Evolutionary conservation across 2,797 vertebrate genomes (phyloP), one percentile per base, ranked within the genome.

Genomic region (Sorex maritimensis): DNA sequence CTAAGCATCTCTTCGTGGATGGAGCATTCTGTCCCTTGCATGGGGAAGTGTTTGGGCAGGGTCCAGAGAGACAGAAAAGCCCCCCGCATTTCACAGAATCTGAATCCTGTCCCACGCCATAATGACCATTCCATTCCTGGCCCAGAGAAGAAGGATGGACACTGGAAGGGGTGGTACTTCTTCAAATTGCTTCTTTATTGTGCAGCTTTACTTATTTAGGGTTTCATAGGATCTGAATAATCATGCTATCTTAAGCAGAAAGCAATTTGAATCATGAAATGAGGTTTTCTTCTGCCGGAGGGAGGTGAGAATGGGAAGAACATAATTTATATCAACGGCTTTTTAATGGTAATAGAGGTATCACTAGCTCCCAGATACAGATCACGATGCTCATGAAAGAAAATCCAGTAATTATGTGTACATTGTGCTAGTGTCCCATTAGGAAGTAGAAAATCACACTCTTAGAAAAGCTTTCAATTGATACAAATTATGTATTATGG

Each of bases 391-490:
- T 94, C 82, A 89, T 24, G 89, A 94, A 58, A 78, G 30, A 87
- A 94, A 75, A 41, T n/a, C 28, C 46, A 61, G n/a, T 86, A 92
- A 91, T 87, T 95, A 58, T 63, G 11, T 86, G 41, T 90, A 55
- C 90, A 94, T 94, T 96, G 74, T 97, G 75, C 93, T 91, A 88
- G 63, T 78, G 71, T 95, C 91, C 93, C 97, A 97, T 97, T 96
- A 98, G 87, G 73, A 94, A 97, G 95, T 90, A 93, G 63, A 96
- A 97, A 97, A 94, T 94, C 94, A 92, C 88, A 49, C 91, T 96
- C 71, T 58, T 92, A 83, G 95, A 97, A 97, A 95, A 96, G 93
- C 75, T 97, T 97, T 96, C 92, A 97, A 96, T 97, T 97, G 98
- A 96, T 88, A 94, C 86, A 96, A 97, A 86, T 61, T 96, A 93